phyloP scores from a whole-genome alignment of 2,888 invertebrate species.

The Neocrepidodera transversa region DNA sequence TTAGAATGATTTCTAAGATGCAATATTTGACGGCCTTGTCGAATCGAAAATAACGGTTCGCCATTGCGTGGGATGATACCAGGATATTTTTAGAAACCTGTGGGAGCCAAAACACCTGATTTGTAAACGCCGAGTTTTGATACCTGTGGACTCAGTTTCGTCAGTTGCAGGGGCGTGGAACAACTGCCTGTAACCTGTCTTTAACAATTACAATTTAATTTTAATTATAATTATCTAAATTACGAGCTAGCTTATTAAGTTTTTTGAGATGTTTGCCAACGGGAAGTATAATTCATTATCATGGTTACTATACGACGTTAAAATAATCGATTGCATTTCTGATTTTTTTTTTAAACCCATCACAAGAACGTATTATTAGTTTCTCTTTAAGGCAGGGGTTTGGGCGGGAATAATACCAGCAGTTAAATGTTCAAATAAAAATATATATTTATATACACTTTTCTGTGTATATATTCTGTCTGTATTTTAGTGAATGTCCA shows the following conservation, averaged over 20 bases:
- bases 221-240: not conserved
- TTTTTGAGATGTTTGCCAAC: too few species aligned
- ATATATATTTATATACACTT: too few species aligned
- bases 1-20: slow-evolving; percentile 31
- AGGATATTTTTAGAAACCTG: slow-evolving; percentile 42
- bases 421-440: too few species aligned
- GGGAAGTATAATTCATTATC: not conserved
- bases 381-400: too few species aligned
- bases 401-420: too few species aligned
- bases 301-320: too few species aligned
- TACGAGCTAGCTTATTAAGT: not conserved
- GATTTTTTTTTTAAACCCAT: too few species aligned
- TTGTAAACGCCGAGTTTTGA: slow-evolving; percentile 40
- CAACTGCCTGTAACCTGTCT: not conserved
- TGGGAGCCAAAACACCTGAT: slow-evolving; percentile 55
- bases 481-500: too few species aligned
- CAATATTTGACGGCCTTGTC: slow-evolving; percentile 50
- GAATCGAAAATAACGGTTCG: slow-evolving; percentile 54
- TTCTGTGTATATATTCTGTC: too few species aligned
- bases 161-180: slow-evolving; percentile 19
- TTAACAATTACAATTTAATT: not conserved
- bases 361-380: too few species aligned
- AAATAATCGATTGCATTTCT: too few species aligned
- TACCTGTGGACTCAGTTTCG: slow-evolving; percentile 42
- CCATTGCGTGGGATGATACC: slow-evolving; percentile 49